Percentiles rank a stretch among this genome's conserved stretches.
Conservation (phyloP, 2,797 vertebrate species). For the Babyrousa celebensis region DNA sequence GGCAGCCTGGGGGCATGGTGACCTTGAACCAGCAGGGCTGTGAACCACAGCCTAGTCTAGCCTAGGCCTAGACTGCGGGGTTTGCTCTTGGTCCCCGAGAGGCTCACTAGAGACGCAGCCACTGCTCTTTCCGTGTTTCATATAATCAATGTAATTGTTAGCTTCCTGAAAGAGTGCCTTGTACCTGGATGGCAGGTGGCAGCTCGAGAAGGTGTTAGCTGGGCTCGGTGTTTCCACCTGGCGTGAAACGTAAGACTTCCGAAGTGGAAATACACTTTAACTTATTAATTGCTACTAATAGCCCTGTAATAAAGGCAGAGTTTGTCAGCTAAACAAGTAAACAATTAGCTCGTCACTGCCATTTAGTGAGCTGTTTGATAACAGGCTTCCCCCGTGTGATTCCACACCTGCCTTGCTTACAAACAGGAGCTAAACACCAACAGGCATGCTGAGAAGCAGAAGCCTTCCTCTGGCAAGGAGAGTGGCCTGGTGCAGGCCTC, state of each 20-base stretch:
- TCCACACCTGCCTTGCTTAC: constrained; percentile 71
- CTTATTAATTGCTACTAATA: constrained; percentile 78
- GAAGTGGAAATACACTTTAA: constrained; percentile 68
- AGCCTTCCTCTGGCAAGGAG: neutral
- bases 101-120: neutral
- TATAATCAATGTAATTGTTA: neutral
- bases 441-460: constrained; percentile 18
- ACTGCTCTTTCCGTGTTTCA: neutral
- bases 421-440: constrained; percentile 18
- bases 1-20: too few relatives aligned
- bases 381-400: constrained; percentile 48
- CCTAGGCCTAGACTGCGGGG: neutral
- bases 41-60: neutral
- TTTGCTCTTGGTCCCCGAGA: neutral
- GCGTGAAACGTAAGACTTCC: constrained; percentile 41
- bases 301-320: constrained; percentile 79
- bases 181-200: constrained; percentile 57
- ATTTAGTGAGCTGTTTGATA: constrained; percentile 65
- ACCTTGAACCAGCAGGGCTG: neutral
- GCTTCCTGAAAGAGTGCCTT: constrained; percentile 53
- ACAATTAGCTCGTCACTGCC: constrained; percentile 79
- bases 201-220: neutral
- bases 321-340: constrained; percentile 79
- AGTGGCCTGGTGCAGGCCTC: neutral
- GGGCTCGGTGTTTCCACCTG: constrained; percentile 30